Evolutionary conservation across 2,888 invertebrate genomes (phyloP).

Genomic region (Drosophila anceps): DNA sequence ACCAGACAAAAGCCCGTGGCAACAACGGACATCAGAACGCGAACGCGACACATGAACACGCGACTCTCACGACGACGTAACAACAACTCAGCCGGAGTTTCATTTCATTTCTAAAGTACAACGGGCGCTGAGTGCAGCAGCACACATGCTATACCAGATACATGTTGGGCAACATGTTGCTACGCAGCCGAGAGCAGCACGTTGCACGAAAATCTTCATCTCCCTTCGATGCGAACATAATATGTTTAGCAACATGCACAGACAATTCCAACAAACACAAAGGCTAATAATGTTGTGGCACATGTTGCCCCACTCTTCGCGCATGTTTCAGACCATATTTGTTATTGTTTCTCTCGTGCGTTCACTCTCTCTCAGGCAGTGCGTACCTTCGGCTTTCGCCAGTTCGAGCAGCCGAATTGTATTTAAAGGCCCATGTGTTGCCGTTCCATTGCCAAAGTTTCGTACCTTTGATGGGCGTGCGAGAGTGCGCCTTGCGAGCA

Average conservation of each 20-base stretch:
- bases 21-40: constrained; percentile 53
- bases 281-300: constrained; percentile 11
- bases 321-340: constrained; percentile 21
- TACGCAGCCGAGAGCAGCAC: constrained; percentile 15
- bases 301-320: constrained; percentile 33
- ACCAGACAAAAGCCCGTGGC: constrained; percentile 60
- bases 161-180: constrained; percentile 55
- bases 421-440: constrained; percentile 3
- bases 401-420: constrained; percentile 1
- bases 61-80: constrained; percentile 62
- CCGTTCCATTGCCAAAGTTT: constrained; percentile 38
- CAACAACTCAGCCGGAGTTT: constrained; percentile 63
- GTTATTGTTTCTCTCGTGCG: constrained; percentile 47
- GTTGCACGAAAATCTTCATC: constrained; percentile 15
- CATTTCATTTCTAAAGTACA: constrained; percentile 30
- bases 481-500: constrained; percentile 42
- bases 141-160: constrained; percentile 12
- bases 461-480: constrained; percentile 42
- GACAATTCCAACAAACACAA: neutral
- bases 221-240: constrained; percentile 9
- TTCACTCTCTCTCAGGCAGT: neutral
- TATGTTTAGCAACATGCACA: constrained; percentile 29
- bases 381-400: neutral
- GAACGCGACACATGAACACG: constrained; percentile 58
- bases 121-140: constrained; percentile 16